Evolutionary conservation across 2,888 invertebrate genomes (phyloP).

Genomic region (Perithous albicinctus): DNA sequence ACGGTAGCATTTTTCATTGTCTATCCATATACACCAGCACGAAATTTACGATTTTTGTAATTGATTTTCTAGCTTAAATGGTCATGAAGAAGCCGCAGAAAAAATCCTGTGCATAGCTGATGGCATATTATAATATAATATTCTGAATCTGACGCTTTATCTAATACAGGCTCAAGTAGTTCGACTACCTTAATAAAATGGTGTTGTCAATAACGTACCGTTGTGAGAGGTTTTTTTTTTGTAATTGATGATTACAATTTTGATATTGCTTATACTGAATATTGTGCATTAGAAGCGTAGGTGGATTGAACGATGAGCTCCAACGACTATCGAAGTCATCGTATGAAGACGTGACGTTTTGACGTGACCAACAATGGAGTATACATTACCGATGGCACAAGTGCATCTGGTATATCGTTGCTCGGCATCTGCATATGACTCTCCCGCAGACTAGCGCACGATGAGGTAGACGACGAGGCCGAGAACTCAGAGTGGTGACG

Average conservation of each 20-base stretch:
- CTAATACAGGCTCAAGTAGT: constrained; percentile 4
- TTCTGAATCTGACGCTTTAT: constrained; percentile 13
- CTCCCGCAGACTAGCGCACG: neutral
- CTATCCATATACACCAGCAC: neutral
- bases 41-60: constrained; percentile 1
- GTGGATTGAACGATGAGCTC: constrained; percentile 31
- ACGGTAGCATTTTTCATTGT: constrained; percentile 1
- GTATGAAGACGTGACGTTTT: constrained; percentile 79
- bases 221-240: no score
- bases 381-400: constrained; percentile 78
- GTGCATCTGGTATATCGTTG: constrained; percentile 64
- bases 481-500: constrained; percentile 20
- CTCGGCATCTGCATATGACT: constrained; percentile 47
- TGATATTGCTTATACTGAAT: no score
- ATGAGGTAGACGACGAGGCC: constrained; percentile 20
- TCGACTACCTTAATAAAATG: no score
- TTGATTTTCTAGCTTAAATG: neutral
- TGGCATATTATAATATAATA: no score
- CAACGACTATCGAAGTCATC: constrained; percentile 68
- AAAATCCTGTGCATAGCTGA: neutral
- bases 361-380: constrained; percentile 79
- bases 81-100: neutral
- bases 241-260: no score
- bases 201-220: no score
- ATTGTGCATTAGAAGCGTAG: constrained; percentile 56